Base-by-base conservation (phyloP, 2,888 invertebrate genomes). In the Acheta domesticus region DNA sequence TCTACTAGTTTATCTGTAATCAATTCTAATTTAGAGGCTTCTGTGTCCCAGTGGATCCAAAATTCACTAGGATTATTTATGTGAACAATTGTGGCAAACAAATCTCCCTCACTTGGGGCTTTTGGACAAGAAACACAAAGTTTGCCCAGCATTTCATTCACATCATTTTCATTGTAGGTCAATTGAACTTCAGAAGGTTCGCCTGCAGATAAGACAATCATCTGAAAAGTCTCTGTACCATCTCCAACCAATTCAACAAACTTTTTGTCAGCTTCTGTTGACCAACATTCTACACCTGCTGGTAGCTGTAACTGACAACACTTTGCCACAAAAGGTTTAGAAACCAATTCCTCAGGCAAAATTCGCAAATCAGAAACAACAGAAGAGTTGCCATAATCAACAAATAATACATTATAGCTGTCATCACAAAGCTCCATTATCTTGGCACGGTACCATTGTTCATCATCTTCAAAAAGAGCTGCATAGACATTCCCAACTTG, bases 381-480 rank as follows among this genome's bases (percentile, higher is more conserved):
- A 12, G 92, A 90, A 76, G 91, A 91, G 84, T 92, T 93, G 1
- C 93, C 93, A 83, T 91, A 93, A 86, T 93, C 93, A 23, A 93
- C 89, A 83, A 92, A 93, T 80, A 91, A 87, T 1, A 93, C 91
- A 83, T 90, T 90, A 78, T 89, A 88, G 12, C 89, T 89, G 0
- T 86, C 85, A 21, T 90, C 90, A 75, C 89, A 89, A 80, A 90
- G 89, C 77, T 85, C 84, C 36, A 92, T 85, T 49, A 93, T 87
- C 85, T 91, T 91, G 0, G 92, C 93, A 77, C 93, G 88, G 84
- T 92, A 93, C 92, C 92, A 93, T 12, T 87, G 86, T 20, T 87
- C 89, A 83, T 93, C 92, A 83, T 92, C 92, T 0, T 90, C 90
- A 84, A 90, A 92, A 81, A 89, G 88, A 0, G 92, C 93, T 0